Base-by-base conservation (phyloP, 2,113 vertebrate genomes). In the Theristicus caerulescens region DNA sequence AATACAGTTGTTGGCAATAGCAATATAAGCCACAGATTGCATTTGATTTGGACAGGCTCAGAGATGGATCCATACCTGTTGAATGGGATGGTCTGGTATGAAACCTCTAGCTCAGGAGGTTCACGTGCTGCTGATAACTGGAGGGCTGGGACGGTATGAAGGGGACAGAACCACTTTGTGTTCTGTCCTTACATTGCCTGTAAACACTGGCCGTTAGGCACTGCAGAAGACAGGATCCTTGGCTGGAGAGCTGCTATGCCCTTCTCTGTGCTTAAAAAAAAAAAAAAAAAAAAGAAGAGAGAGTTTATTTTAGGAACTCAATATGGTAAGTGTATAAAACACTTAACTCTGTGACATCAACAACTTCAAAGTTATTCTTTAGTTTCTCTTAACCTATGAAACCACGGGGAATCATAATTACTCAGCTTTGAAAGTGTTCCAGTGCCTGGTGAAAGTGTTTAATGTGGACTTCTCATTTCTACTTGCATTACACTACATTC, bases 321-420 rank as follows among this genome's bases (percentile, higher is more conserved):
- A 6, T 94, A 87, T 62, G 49, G 73, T 77, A 90, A 95, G 78
- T 95, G 69, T 86, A 94, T 94, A 94, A 95, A 94, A 85, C 73
- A 64, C 95, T 94, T 91, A 93, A 79, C 85, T 73, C 49, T 65
- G 54, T 95, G 89, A 85, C 90, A 93, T 91, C 93, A 94, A 82
- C 84, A 87, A 77, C 87, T 93, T 91, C 93, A 95, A 95, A 96
- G 94, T 85, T 72, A 57, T 84, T 88, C 86, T 92, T 83, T 44
- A 92, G 86, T 91, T 96, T 94, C 83, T 82, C 81, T 84, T 89
- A 92, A 94, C 88, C 90, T 96, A 51, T 87, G 91, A 96, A 96
- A 92, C 76, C 80, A 55, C 1, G 0, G 69, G 69, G 91, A 92
- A 74, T 93, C 82, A 57, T 96, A 88, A 94, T 94, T 94, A 84